phyloP scores from a whole-genome alignment of 2,888 invertebrate genomes.

The Torymus aiolomorphi region DNA sequence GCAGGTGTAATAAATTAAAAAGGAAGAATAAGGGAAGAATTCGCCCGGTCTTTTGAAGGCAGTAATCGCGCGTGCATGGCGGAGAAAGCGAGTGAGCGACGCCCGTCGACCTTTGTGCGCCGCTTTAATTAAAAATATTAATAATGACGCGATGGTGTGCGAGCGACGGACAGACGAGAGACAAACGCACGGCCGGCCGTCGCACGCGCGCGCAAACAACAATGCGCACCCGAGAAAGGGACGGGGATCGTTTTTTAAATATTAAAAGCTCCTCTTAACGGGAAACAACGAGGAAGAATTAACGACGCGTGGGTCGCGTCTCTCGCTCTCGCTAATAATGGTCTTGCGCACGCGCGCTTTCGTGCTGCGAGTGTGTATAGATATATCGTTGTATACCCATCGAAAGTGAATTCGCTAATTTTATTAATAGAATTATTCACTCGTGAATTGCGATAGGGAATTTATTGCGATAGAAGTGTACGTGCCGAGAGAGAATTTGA shows the following conservation, averaged over 20 bases:
- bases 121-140: slow-evolving; percentile 72
- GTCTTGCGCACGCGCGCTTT: neutral
- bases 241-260: slow-evolving; percentile 24
- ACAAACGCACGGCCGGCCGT: slow-evolving; percentile 48
- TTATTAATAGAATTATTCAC: slow-evolving; percentile 25
- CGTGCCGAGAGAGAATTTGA: neutral
- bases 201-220: neutral
- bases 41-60: slow-evolving; percentile 35
- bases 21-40: slow-evolving; percentile 51
- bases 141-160: slow-evolving; percentile 65
- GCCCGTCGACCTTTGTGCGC: slow-evolving; percentile 64
- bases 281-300: neutral
- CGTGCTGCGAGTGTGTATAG: neutral
- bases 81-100: neutral
- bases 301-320: neutral
- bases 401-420: slow-evolving; percentile 11
- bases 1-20: slow-evolving; percentile 44
- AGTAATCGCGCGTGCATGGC: slow-evolving; percentile 53
- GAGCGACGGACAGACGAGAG: slow-evolving; percentile 52
- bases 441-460: neutral
- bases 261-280: slow-evolving; percentile 31
- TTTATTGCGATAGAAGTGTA: slow-evolving; percentile 39
- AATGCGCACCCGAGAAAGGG: slow-evolving; percentile 3
- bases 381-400: too few relatives aligned
- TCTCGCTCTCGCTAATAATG: neutral